Percentiles rank a stretch among this genome's conserved stretches.
These are phyloP conservation scores for Phrynocephalus guinanensis DNA, from an alignment of 2,797 vertebrate species.

Conservation along the genomic window DNA sequence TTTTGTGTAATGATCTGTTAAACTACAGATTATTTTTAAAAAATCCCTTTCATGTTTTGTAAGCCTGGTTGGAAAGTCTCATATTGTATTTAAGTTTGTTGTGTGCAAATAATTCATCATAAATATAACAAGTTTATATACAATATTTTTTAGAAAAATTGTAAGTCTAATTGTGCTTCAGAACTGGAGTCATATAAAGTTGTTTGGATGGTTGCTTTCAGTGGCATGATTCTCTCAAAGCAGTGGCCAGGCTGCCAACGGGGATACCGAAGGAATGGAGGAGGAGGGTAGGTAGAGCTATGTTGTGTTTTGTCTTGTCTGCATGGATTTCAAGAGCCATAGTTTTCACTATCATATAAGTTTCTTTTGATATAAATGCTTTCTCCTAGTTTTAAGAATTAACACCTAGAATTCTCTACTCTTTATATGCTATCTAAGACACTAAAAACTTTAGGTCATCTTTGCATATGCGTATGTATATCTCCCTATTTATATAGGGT, in stretches of 20 bases:
- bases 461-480: not conserved
- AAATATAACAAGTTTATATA: not conserved
- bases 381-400: no score
- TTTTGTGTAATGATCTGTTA: conserved; percentile 17
- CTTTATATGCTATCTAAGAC: not conserved
- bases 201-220: conserved; percentile 70
- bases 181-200: conserved; percentile 20
- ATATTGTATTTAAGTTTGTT: conserved; percentile 21
- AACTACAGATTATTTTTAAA: not conserved
- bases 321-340: not conserved
- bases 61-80: not conserved
- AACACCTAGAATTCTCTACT: not conserved
- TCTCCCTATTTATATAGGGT: conserved; percentile 33
- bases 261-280: conserved; percentile 98
- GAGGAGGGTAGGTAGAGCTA: conserved; percentile 83
- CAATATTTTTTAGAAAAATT: not conserved
- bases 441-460: not conserved
- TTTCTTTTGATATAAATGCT: not conserved
- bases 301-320: not conserved
- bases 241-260: conserved; percentile 93
- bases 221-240: conserved; percentile 98
- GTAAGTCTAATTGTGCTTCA: conserved; percentile 3
- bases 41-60: not conserved
- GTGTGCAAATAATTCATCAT: not conserved
- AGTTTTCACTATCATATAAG: not conserved